phyloP scores from a whole-genome alignment of 2,113 vertebrate species.

The Hylia prasina region DNA sequence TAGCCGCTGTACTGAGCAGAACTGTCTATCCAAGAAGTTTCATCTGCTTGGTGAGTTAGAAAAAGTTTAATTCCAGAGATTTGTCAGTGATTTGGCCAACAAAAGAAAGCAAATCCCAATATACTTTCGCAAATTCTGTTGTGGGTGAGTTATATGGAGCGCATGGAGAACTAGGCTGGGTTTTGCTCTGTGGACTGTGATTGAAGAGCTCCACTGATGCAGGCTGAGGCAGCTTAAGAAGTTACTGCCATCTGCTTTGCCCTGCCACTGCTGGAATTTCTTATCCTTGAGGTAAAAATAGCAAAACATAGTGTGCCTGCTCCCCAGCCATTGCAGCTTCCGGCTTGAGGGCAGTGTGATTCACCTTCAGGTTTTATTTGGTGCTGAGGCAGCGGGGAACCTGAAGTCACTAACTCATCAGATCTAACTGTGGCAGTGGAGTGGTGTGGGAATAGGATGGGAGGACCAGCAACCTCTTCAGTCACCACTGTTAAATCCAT shows the following conservation, averaged over 20 bases:
- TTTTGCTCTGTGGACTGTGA: neutral
- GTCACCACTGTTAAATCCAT: neutral
- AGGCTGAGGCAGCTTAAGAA: neutral
- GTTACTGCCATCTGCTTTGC: neutral
- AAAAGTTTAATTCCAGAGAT: neutral
- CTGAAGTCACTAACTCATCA: neutral
- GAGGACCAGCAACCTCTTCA: neutral
- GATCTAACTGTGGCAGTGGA: neutral
- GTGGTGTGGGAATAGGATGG: neutral
- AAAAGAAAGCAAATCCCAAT: neutral
- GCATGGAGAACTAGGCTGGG: neutral
- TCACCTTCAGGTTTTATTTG: neutral
- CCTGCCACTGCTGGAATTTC: neutral
- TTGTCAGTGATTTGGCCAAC: neutral
- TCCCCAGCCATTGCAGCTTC: neutral
- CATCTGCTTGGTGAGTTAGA: neutral
- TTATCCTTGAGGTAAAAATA: neutral
- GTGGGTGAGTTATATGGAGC: neutral
- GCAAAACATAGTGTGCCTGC: neutral
- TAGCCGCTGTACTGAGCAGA: neutral
- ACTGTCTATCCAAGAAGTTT: neutral
- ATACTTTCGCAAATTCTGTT: neutral
- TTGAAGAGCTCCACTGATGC: neutral
- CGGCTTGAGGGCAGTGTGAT: neutral
- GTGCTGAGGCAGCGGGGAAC: neutral